Evolutionary conservation across 2,888 invertebrate genomes (phyloP).

Genomic region (Cosmorhoe ocellata): DNA sequence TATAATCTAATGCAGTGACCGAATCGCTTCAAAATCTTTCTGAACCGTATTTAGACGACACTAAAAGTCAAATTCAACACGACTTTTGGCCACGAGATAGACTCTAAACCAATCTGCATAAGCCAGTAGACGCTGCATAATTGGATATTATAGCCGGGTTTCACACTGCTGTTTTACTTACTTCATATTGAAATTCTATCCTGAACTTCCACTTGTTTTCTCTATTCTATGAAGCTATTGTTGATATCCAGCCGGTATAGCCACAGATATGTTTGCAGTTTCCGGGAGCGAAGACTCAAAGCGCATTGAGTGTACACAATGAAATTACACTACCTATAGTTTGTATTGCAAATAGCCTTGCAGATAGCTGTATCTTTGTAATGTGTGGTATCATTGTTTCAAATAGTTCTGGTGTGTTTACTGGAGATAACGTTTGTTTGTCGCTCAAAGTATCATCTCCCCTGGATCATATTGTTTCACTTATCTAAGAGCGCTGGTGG

Average conservation of each 20-base stretch:
- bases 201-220: constrained; percentile 8
- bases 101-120: no score
- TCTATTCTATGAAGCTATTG: constrained; percentile 14
- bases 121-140: not conserved
- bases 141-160: not conserved
- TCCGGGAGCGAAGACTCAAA: constrained; percentile 7
- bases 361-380: no score
- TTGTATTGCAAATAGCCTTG: constrained; percentile 14
- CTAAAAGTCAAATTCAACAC: no score
- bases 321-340: constrained; percentile 24
- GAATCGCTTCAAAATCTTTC: no score
- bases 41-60: no score
- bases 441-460: no score
- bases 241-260: constrained; percentile 6
- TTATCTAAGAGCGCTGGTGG: no score
- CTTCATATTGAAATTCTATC: constrained; percentile 1
- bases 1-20: no score
- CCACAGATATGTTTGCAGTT: constrained; percentile 5
- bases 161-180: not conserved
- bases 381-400: constrained; percentile 11
- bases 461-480: no score
- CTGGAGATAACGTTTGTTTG: constrained; percentile 1
- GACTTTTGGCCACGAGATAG: no score
- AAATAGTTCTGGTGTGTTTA: constrained; percentile 8
- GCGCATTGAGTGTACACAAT: constrained; percentile 17